A percentile compares a stretch with the other conserved stretches of the same genome.
phyloP scores from a whole-genome alignment of 2,888 invertebrate genomes.

The Hylaea fasciaria region DNA sequence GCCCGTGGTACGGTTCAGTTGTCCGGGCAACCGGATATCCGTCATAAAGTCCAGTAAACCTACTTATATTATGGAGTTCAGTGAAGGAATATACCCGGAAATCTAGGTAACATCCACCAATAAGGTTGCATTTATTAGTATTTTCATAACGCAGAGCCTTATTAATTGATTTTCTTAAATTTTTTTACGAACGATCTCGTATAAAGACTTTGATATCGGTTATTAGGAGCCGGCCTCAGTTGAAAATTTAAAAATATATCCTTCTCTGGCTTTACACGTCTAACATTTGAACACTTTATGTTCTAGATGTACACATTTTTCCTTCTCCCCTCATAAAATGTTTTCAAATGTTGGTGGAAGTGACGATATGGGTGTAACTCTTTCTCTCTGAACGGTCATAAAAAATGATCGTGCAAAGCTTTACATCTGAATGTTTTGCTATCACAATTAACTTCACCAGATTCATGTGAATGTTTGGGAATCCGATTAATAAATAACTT shows the following conservation, averaged over 20 bases:
- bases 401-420: slow-evolving; percentile 31
- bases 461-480: slow-evolving; percentile 15
- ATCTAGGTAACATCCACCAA: too few relatives aligned
- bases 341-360: slow-evolving; percentile 24
- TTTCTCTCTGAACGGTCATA: slow-evolving; percentile 21
- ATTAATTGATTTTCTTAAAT: too few relatives aligned
- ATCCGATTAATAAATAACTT: background rate
- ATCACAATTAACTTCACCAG: slow-evolving; percentile 7
- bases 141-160: too few relatives aligned
- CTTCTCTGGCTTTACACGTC: background rate
- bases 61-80: too few relatives aligned
- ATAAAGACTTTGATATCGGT: background rate
- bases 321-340: background rate
- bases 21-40: too few relatives aligned
- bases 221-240: background rate
- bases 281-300: slow-evolving; percentile 9
- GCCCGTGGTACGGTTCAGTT: too few relatives aligned
- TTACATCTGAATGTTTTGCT: slow-evolving; percentile 31
- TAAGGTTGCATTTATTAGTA: too few relatives aligned
- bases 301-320: slow-evolving; percentile 1
- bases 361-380: slow-evolving; percentile 21
- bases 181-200: too few relatives aligned
- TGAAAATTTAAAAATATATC: background rate
- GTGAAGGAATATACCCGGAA: too few relatives aligned
- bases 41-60: too few relatives aligned